phyloP scores from a whole-genome alignment of 2,113 vertebrate genomes.

The Mugil cephalus region DNA sequence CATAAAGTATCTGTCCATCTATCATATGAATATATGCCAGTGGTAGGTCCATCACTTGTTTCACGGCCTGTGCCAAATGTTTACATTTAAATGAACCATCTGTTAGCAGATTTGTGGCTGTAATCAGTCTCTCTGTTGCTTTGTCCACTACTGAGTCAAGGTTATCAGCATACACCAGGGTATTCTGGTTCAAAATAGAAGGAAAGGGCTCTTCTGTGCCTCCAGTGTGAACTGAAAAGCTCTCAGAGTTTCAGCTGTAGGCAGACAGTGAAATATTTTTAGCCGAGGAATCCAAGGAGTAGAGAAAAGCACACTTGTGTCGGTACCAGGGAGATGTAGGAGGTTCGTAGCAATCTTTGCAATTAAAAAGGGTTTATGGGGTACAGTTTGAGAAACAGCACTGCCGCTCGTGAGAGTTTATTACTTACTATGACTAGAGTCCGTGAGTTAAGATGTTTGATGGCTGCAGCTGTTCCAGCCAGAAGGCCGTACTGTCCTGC shows the following conservation, averaged over 20 bases:
- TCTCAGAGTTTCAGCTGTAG: constrained; percentile 17
- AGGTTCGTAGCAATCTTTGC: too few relatives aligned
- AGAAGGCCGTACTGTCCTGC: constrained; percentile 88
- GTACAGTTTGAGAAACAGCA: too few relatives aligned
- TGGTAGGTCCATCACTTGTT: too few relatives aligned
- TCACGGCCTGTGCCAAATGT: too few relatives aligned
- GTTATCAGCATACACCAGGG: not conserved
- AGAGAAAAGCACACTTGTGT: constrained; percentile 21
- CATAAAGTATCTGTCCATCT: too few relatives aligned
- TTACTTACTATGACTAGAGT: constrained; percentile 89
- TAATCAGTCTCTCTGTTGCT: not conserved
- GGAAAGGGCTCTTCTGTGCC: not conserved
- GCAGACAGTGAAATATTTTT: constrained; percentile 17
- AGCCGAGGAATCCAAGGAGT: constrained; percentile 13
- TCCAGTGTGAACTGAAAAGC: constrained; percentile 46
- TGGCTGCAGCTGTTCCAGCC: constrained; percentile 87
- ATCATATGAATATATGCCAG: too few relatives aligned
- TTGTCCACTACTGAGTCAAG: not conserved
- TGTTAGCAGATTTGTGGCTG: not conserved
- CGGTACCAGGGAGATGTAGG: not conserved
- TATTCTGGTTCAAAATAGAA: constrained; percentile 7
- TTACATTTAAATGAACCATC: not conserved
- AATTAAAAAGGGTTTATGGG: too few relatives aligned
- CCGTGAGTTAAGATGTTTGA: constrained; percentile 90
- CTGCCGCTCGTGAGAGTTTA: too few relatives aligned